Evolutionary conservation across 2,888 invertebrate genomes (phyloP).

Genomic region (Eristalis tenax): DNA sequence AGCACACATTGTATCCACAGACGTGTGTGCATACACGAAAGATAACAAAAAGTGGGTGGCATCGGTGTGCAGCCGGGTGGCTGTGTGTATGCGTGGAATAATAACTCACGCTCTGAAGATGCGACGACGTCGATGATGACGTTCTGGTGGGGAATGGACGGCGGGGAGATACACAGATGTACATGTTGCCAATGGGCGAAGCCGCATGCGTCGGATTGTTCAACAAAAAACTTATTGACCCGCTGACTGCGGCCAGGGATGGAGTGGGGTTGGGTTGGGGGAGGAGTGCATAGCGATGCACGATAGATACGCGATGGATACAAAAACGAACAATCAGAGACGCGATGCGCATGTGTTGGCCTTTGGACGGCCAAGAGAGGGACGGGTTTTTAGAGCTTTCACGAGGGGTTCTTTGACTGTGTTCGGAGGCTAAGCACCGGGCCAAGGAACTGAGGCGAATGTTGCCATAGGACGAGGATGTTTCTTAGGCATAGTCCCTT

Average conservation of each 20-base stretch:
- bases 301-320: slow-evolving; percentile 25
- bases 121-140: neutral
- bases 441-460: slow-evolving; percentile 8
- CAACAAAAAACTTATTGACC: slow-evolving; percentile 68
- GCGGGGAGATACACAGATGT: neutral
- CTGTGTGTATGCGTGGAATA: slow-evolving; percentile 13
- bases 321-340: slow-evolving; percentile 34
- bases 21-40: neutral
- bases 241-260: neutral
- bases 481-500: neutral
- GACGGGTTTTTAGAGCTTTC: neutral
- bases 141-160: neutral
- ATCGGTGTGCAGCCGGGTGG: slow-evolving; percentile 36
- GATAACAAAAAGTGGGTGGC: slow-evolving; percentile 62
- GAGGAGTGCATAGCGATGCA: slow-evolving; percentile 60
- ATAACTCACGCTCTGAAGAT: slow-evolving; percentile 38
- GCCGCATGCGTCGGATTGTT: slow-evolving; percentile 68
- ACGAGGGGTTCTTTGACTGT: slow-evolving; percentile 1
- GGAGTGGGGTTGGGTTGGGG: slow-evolving; percentile 2
- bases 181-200: slow-evolving; percentile 61
- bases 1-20: neutral
- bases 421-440: slow-evolving; percentile 10
- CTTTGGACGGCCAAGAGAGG: neutral
- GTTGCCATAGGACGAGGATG: slow-evolving; percentile 46
- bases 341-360: slow-evolving; percentile 59